Evolutionary conservation across 1,140 invertebrate species (phyloP), one percentile per base, ranked within the genome.

Genomic region (Caenorhabditis remanei): DNA sequence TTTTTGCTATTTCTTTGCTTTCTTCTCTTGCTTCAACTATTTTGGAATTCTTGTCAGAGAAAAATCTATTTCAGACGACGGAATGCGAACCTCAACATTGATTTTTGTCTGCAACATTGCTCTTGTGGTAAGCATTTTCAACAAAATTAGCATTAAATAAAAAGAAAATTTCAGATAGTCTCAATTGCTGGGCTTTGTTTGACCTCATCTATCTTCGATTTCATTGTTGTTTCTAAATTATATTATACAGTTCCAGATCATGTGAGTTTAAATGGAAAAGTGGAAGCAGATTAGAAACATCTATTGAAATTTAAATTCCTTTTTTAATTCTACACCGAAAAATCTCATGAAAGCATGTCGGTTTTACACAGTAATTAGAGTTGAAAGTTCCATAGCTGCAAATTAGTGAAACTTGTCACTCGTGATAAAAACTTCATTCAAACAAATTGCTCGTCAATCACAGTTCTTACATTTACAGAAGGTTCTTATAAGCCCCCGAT

Each of bases 221-320:
- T 79, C 46, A 79, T 79, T n/a, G 71, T 79, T 7, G 71, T 79
- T 13, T 79, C 71, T 9, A 79, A 24, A 50, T 19, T 79, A 8
- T 79, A 79, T 50, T 79, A 79, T 14, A 79, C 71, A 50, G 46
- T 79, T 50, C 71, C 71, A 9, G 71, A 79, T 50, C 71, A 79
- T 79, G 71, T 79, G 24, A 79, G 71, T 50, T 3, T 50, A 2
- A 53, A 50, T 50, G 50, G 1, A 50, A 50, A 50, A 50, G 4
- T 11, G 14, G 50, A 50, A 50, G 2, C 32, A 32, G 32, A 32
- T 1, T 32, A 32, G 32, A 32, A 32, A 32, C 2, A 32, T 0
- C 2, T 2, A 32, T 32, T 32, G 2, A 32, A 32, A 32, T 32
- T 32, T 32, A 32, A 32, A 32, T 32, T 32, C 0, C 32, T 32